These are phyloP conservation scores for Papilio xuthus DNA, from an alignment of 1,140 invertebrate genomes.

Conservation along the genomic window DNA sequence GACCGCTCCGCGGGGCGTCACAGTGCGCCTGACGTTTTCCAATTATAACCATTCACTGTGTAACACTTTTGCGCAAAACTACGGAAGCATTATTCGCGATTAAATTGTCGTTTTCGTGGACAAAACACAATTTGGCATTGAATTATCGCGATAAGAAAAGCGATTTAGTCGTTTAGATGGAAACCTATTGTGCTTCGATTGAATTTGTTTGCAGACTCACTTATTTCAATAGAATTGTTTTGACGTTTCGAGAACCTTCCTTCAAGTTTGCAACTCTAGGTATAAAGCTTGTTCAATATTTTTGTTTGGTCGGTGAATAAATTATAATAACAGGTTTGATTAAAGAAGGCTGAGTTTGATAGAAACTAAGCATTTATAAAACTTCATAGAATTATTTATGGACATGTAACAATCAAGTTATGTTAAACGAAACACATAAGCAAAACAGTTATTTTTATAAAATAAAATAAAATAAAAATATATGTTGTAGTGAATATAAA, in stretches of 20 bases:
- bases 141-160: conserved; percentile 41
- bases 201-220: conserved; percentile 37
- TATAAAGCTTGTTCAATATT: conserved; percentile 24
- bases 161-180: conserved; percentile 41
- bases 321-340: conserved; percentile 9
- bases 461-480: no score
- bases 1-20: conserved; percentile 73
- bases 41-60: conserved; percentile 78
- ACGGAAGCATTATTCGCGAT: conserved; percentile 59
- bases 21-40: conserved; percentile 76
- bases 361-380: not conserved
- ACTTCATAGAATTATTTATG: no score
- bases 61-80: conserved; percentile 74
- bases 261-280: conserved; percentile 17
- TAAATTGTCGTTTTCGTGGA: conserved; percentile 60
- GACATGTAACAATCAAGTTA: no score
- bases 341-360: not conserved
- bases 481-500: no score
- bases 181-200: conserved; percentile 36
- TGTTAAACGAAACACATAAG: no score
- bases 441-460: no score
- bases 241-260: conserved; percentile 35
- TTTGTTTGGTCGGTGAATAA: conserved; percentile 6
- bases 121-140: conserved; percentile 49
- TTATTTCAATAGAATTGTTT: conserved; percentile 37